Percentiles rank a stretch among this genome's conserved stretches.
These are phyloP conservation scores for Podilymbus podiceps DNA, from an alignment of 2,113 vertebrate genomes.

Conservation along the genomic window DNA sequence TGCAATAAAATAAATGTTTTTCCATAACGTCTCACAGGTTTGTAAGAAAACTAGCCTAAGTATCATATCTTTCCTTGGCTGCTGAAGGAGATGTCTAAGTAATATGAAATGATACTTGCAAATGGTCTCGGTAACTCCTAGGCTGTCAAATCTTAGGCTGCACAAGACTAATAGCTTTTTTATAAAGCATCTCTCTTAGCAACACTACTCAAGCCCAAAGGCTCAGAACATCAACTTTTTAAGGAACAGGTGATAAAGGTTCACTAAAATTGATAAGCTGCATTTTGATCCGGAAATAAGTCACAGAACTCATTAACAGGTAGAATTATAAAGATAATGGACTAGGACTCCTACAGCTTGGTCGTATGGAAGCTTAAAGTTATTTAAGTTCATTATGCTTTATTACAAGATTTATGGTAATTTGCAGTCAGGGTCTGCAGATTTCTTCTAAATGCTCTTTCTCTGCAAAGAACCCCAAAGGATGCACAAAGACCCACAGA, in stretches of 20 bases:
- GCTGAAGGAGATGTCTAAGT: slow-evolving; percentile 6
- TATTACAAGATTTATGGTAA: slow-evolving; percentile 32
- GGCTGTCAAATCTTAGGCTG: slow-evolving; percentile 67
- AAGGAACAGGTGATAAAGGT: slow-evolving; percentile 49
- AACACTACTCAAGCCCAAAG: slow-evolving; percentile 42
- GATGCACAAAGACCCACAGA: not conserved
- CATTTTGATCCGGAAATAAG: slow-evolving; percentile 55
- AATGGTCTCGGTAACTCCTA: slow-evolving; percentile 59
- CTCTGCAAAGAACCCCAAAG: not conserved
- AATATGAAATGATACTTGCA: slow-evolving; percentile 59
- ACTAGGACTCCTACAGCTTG: slow-evolving; percentile 42
- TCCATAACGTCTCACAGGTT: not conserved
- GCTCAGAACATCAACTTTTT: slow-evolving; percentile 45
- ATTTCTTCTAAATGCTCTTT: slow-evolving; percentile 16
- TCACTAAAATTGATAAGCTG: slow-evolving; percentile 44
- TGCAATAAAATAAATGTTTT: slow-evolving; percentile 26
- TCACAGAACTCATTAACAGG: slow-evolving; percentile 64
- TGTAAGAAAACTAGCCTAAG: not conserved
- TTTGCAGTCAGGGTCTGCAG: slow-evolving; percentile 17
- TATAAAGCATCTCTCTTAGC: slow-evolving; percentile 56
- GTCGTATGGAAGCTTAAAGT: slow-evolving; percentile 29
- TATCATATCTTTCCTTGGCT: slow-evolving; percentile 1
- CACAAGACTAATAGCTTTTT: slow-evolving; percentile 63
- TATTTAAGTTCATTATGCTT: slow-evolving; percentile 35
- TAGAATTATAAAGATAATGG: slow-evolving; percentile 42